These are phyloP conservation scores for Acleris cristana DNA, from an alignment of 2,888 invertebrate species.

Conservation along the genomic window DNA sequence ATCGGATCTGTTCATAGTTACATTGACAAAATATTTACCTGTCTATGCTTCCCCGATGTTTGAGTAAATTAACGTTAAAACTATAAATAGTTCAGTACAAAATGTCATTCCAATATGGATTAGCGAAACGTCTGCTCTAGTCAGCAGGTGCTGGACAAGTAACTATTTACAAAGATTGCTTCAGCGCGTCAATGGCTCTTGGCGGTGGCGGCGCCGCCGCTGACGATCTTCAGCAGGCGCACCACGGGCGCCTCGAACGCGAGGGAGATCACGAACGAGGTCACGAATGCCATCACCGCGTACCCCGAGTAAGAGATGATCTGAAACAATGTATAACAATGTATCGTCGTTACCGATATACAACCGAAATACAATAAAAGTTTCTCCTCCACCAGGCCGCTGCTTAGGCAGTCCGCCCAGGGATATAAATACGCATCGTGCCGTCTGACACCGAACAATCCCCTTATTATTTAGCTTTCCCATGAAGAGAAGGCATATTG, in stretches of 20 bases:
- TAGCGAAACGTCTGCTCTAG: slow-evolving; percentile 10
- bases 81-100: slow-evolving; percentile 25
- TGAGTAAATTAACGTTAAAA: slow-evolving; percentile 15
- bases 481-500: slow-evolving; percentile 31
- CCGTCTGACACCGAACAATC: slow-evolving; percentile 12
- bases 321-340: slow-evolving; percentile 56
- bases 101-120: slow-evolving; percentile 32
- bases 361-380: slow-evolving; percentile 16
- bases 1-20: too few species aligned
- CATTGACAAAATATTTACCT: neutral
- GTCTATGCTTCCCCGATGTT: neutral
- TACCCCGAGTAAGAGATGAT: slow-evolving; percentile 88
- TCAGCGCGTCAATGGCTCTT: slow-evolving; percentile 54
- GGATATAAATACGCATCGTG: slow-evolving; percentile 13
- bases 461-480: slow-evolving; percentile 28
- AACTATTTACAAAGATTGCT: slow-evolving; percentile 3
- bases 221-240: slow-evolving; percentile 88
- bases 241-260: slow-evolving; percentile 93
- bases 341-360: slow-evolving; percentile 17
- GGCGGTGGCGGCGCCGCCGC: slow-evolving; percentile 62
- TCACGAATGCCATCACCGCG: slow-evolving; percentile 89
- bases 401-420: slow-evolving; percentile 3
- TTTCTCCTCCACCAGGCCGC: slow-evolving; percentile 4
- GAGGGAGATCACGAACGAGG: slow-evolving; percentile 90
- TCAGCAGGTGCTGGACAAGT: neutral